Evolutionary conservation across 2,888 invertebrate genomes (phyloP).

Genomic region (Liodrosophila aerea): DNA sequence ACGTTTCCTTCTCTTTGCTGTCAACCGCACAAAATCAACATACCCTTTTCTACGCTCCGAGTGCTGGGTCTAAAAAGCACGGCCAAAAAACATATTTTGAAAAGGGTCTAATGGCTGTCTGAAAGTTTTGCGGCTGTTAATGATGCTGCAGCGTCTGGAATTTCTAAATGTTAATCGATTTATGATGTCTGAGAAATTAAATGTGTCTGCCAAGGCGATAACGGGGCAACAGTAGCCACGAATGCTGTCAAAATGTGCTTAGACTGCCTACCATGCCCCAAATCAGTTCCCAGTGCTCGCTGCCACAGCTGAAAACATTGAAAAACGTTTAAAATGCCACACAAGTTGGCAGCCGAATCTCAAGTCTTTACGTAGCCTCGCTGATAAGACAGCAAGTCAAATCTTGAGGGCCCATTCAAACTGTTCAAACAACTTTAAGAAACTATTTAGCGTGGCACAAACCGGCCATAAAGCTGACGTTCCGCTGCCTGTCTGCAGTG

Average conservation of each 20-base stretch:
- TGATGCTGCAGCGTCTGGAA: constrained; percentile 50
- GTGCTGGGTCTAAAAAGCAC: too few relatives aligned
- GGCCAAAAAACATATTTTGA: constrained; percentile 39
- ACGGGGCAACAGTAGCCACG: constrained; percentile 59
- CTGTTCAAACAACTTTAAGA: constrained; percentile 36
- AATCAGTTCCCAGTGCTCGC: not conserved
- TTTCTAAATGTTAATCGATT: constrained; percentile 67
- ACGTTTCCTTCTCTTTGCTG: too few relatives aligned
- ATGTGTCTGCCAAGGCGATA: constrained; percentile 61
- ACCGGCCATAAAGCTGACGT: not conserved
- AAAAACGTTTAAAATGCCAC: constrained; percentile 63
- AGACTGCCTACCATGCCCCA: not conserved
- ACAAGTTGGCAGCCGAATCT: constrained; percentile 34
- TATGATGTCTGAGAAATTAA: constrained; percentile 68
- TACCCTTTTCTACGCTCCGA: too few relatives aligned
- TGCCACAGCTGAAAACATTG: constrained; percentile 19
- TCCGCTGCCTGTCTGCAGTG: constrained; percentile 26
- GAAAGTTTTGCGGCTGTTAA: constrained; percentile 71
- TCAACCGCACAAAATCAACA: too few relatives aligned
- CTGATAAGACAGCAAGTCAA: constrained; percentile 46
- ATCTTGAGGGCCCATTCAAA: constrained; percentile 35
- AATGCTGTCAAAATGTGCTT: not conserved
- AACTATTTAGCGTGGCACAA: constrained; percentile 41
- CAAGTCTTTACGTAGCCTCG: not conserved
- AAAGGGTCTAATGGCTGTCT: constrained; percentile 73